Evolutionary conservation across 2,888 invertebrate genomes (phyloP), one percentile per base, ranked within the genome.

Genomic region (Aphodius granarius): DNA sequence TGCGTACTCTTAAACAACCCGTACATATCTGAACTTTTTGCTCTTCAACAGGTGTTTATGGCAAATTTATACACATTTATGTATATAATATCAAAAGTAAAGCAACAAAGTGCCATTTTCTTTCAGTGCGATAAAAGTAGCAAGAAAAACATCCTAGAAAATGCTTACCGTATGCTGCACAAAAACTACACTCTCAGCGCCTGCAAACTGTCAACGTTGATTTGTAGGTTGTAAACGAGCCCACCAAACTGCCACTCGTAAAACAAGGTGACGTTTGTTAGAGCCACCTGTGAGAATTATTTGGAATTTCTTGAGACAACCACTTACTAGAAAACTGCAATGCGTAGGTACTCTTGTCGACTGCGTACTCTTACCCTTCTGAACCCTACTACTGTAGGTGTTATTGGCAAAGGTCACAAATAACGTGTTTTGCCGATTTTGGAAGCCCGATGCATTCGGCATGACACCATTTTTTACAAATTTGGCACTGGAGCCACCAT

Each of bases 1-100:
- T 66, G 66, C 66, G 66, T 66, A 66, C 66, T 66, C 66, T 66
- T 66, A 20, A 66, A 66, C 66, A 13, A 18, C 20, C 18, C 20
- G 66, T 20, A 66, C 20, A 43, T 43, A 43, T 43, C 43, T 43
- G 43, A 43, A 43, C 43, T 43, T 43, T 43, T 43, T 43, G 43
- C 43, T 43, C 43, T 43, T 43, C 43, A 43, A 43, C 43, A 43
- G 43, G 43, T 43, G 43, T 43, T 43, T 43, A 43, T 43, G 43
- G 43, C 43, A 43, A 43, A 43, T 43, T 43, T 43, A 43, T 43
- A 43, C 9, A 43, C 43, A 43, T 43, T 43, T 43, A 43, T 43
- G 4, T 6, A 3, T 43, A 43, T 43, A 43, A 43, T 43, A 43
- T 43, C 43, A 43, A 43, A 43, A 43, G 43, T 43, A 43, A 43